Conservation (phyloP, 1,140 invertebrate species). For the Drosophila paulistorum region DNA sequence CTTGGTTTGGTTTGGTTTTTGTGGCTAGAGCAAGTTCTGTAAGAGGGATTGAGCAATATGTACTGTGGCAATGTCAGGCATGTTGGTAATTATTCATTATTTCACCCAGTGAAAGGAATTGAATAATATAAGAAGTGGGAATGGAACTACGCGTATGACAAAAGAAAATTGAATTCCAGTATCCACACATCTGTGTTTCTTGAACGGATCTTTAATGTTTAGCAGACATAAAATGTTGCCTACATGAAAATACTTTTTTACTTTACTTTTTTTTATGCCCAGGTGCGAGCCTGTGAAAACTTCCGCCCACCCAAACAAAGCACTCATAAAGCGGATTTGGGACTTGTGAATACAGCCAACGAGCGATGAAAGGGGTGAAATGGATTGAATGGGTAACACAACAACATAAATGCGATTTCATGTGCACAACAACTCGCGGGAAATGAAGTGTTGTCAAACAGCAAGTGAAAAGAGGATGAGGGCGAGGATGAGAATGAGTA, state of each 20-base stretch:
- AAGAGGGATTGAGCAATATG: background rate
- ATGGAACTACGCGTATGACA: background rate
- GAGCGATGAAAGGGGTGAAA: background rate
- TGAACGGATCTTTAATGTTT: background rate
- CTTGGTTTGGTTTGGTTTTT: conserved; percentile 28
- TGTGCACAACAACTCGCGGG: conserved; percentile 3
- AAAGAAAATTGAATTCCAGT: background rate
- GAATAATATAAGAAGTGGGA: background rate
- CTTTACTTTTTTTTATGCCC: background rate
- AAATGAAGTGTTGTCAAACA: conserved; percentile 14
- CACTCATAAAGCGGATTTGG: conserved; percentile 46
- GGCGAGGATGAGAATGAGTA: background rate
- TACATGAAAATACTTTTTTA: conserved; percentile 43
- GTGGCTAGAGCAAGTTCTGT: background rate
- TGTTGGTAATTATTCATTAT: conserved; percentile 12
- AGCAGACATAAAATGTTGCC: conserved; percentile 8
- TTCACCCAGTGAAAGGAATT: background rate
- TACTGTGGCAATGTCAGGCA: background rate
- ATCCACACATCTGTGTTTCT: background rate
- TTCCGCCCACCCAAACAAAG: conserved; percentile 24
- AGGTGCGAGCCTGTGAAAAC: conserved; percentile 49
- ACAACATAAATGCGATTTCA: conserved; percentile 46
- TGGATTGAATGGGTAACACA: background rate
- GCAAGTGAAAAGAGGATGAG: conserved; percentile 25
- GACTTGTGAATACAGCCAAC: conserved; percentile 41